A percentile compares a stretch with the other conserved stretches of the same genome.
Conservation (phyloP, 2,888 invertebrate species). For the Drosophila ochracea region DNA sequence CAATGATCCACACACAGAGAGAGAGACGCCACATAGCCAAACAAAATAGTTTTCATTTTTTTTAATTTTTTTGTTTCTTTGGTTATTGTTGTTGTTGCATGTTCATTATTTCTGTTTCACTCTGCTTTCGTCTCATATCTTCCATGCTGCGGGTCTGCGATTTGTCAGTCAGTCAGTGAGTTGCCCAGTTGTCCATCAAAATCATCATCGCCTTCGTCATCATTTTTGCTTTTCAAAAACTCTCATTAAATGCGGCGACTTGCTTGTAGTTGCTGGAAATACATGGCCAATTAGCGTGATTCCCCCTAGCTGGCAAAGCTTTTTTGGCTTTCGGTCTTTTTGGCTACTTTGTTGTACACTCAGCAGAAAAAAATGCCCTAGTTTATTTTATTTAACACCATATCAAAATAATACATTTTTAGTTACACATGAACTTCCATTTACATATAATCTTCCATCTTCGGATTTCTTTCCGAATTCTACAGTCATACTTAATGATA, state of each 20-base stretch:
- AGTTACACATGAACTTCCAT: neutral
- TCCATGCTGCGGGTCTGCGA: neutral
- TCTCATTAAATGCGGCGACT: constrained; percentile 73
- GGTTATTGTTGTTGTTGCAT: constrained; percentile 59
- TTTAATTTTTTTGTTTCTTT: constrained; percentile 4
- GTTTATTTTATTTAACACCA: neutral
- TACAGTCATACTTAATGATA: neutral
- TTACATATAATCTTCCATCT: neutral
- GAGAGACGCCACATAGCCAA: constrained; percentile 19
- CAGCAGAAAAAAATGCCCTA: constrained; percentile 3
- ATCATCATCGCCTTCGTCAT: constrained; percentile 20
- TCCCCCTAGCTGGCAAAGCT: constrained; percentile 48
- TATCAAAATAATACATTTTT: neutral
- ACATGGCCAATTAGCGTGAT: constrained; percentile 72
- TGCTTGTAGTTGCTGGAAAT: constrained; percentile 68
- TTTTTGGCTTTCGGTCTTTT: constrained; percentile 20
- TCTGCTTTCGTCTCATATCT: constrained; percentile 51
- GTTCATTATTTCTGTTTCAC: constrained; percentile 75
- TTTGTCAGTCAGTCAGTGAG: constrained; percentile 14
- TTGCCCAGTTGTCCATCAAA: constrained; percentile 17
- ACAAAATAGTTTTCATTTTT: constrained; percentile 14
- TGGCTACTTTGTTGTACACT: constrained; percentile 37
- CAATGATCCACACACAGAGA: constrained; percentile 46
- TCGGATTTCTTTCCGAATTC: neutral
- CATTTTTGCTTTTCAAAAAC: constrained; percentile 56